Conservation (phyloP, 2,113 vertebrate species). For the Anas platyrhynchos region DNA sequence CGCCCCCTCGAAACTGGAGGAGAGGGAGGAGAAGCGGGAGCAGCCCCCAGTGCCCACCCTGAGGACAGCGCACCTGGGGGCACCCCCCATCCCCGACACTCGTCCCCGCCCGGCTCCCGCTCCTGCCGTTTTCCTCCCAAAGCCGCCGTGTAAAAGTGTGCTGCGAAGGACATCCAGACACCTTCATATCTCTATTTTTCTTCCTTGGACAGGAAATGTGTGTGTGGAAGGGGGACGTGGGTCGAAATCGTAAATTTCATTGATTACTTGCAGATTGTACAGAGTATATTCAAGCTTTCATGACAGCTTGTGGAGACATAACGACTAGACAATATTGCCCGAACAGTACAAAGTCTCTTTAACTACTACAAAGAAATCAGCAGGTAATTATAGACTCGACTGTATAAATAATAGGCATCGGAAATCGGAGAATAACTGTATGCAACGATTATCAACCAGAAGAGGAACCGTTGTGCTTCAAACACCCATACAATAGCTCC, state of each 20-base stretch:
- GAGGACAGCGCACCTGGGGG: not conserved
- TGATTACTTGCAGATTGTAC: slow-evolving; percentile 64
- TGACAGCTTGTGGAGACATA: slow-evolving; percentile 57
- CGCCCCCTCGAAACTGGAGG: too few relatives aligned
- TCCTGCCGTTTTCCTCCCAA: not conserved
- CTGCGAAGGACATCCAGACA: not conserved
- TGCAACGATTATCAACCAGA: slow-evolving; percentile 38
- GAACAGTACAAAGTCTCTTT: slow-evolving; percentile 45
- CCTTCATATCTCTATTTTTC: slow-evolving; percentile 49
- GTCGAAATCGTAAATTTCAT: slow-evolving; percentile 60
- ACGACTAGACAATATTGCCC: slow-evolving; percentile 42
- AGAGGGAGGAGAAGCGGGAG: too few relatives aligned
- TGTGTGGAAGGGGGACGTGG: not conserved
- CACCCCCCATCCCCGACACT: not conserved
- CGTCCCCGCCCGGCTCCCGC: not conserved
- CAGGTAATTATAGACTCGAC: slow-evolving; percentile 63
- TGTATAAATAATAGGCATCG: slow-evolving; percentile 33
- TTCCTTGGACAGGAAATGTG: slow-evolving; percentile 13
- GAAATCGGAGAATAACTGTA: slow-evolving; percentile 53
- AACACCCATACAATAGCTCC: slow-evolving; percentile 31
- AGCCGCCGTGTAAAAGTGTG: not conserved
- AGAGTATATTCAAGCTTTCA: slow-evolving; percentile 18
- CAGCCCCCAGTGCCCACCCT: too few relatives aligned
- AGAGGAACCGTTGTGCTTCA: slow-evolving; percentile 39
- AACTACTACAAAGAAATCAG: slow-evolving; percentile 67